These are phyloP conservation scores for Bubo bubo DNA, from an alignment of 2,113 vertebrate species.

Conservation along the genomic window DNA sequence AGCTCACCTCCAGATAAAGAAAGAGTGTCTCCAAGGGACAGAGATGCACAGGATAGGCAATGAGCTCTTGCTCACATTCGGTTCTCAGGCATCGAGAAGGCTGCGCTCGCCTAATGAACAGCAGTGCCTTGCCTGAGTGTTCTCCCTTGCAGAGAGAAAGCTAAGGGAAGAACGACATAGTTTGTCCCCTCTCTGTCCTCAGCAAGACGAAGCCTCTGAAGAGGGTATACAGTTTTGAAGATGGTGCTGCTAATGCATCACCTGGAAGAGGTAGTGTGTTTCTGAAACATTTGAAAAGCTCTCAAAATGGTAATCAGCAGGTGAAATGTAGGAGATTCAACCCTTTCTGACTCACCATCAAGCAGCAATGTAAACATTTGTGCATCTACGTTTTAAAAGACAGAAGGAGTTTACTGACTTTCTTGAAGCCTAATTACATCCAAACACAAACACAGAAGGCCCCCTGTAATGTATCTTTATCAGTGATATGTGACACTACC, in stretches of 20 bases:
- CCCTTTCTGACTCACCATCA: not conserved
- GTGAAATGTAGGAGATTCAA: not conserved
- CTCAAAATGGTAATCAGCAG: not conserved
- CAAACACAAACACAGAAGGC: not conserved
- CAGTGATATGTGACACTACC: not conserved
- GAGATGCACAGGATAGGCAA: not conserved
- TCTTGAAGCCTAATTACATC: not conserved
- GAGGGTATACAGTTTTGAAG: not conserved
- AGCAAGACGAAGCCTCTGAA: not conserved
- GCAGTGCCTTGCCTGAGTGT: not conserved
- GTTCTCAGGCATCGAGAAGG: not conserved
- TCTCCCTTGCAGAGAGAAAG: not conserved
- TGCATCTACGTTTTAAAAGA: not conserved
- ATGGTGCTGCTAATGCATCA: not conserved
- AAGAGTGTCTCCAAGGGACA: not conserved
- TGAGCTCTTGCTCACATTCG: not conserved
- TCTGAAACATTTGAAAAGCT: not conserved
- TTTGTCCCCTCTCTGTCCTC: not conserved
- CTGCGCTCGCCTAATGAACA: not conserved
- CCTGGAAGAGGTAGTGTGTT: not conserved
- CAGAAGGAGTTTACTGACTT: not conserved
- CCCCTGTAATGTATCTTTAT: not conserved
- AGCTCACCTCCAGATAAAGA: not conserved
- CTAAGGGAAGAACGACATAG: not conserved
- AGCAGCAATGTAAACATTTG: not conserved